A percentile compares a stretch with the other conserved stretches of the same genome.
phyloP scores from a whole-genome alignment of 2,113 vertebrate species.

The Bostrychus sinensis region DNA sequence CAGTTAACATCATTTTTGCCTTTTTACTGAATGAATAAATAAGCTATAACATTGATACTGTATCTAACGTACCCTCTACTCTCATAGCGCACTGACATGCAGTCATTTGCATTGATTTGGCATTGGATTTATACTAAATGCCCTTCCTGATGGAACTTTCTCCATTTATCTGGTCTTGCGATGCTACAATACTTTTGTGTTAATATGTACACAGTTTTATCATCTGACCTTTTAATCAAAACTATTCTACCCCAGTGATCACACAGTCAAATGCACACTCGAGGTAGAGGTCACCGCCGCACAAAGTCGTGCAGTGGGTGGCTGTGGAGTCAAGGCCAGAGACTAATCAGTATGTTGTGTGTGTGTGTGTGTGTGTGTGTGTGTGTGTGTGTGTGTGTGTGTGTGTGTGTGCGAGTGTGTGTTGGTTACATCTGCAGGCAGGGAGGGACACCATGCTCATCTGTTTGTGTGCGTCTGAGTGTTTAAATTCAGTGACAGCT shows the following conservation, averaged over 20 bases:
- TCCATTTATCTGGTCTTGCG: background rate
- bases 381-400: conserved; percentile 30
- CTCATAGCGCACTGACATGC: too few relatives aligned
- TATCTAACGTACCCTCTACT: too few relatives aligned
- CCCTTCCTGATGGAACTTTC: too few relatives aligned
- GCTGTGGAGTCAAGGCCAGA: conserved; percentile 44
- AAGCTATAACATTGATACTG: too few relatives aligned
- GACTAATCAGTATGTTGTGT: conserved; percentile 42
- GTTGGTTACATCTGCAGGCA: conserved; percentile 61
- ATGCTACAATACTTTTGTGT: background rate
- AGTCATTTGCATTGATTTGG: too few relatives aligned
- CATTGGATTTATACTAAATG: too few relatives aligned
- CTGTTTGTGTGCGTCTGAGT: conserved; percentile 59
- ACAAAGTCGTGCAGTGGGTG: conserved; percentile 65
- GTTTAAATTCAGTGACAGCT: conserved; percentile 79
- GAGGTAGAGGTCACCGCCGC: conserved; percentile 56
- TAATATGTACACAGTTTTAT: background rate
- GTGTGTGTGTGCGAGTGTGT: conserved; percentile 31
- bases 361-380: conserved; percentile 25
- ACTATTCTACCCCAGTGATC: conserved; percentile 4
- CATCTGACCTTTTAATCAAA: conserved; percentile 23
- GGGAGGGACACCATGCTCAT: conserved; percentile 48
- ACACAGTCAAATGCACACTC: conserved; percentile 48
- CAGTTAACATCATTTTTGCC: too few relatives aligned
- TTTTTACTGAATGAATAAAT: too few relatives aligned